Conservation (phyloP, 2,888 invertebrate species). For the Tromatobia lineatoria region DNA sequence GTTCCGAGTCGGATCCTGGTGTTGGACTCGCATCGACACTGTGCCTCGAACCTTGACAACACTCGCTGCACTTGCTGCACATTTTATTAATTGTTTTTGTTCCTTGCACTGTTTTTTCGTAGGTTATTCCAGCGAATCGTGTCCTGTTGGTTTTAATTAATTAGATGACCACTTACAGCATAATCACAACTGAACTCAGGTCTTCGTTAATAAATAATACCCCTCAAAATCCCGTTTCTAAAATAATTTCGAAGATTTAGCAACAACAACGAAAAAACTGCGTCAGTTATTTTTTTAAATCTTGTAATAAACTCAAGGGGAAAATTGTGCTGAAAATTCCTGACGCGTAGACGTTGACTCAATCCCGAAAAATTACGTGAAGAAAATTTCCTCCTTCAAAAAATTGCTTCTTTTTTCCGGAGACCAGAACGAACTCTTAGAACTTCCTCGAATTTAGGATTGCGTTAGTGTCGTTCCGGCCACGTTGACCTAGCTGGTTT, state of each 20-base stretch:
- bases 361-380: slow-evolving; percentile 1
- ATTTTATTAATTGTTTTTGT: slow-evolving; percentile 72
- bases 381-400: not conserved
- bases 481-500: slow-evolving; percentile 21
- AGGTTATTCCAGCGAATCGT: slow-evolving; percentile 23
- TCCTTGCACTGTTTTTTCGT: slow-evolving; percentile 3
- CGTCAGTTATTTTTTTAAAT: not conserved
- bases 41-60: slow-evolving; percentile 84
- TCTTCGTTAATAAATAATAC: slow-evolving; percentile 16
- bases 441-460: slow-evolving; percentile 37
- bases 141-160: slow-evolving; percentile 11
- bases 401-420: not conserved
- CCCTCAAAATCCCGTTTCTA: not conserved
- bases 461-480: slow-evolving; percentile 24
- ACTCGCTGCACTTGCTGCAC: slow-evolving; percentile 86
- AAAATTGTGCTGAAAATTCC: not conserved
- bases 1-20: slow-evolving; percentile 82
- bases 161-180: not conserved
- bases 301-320: not conserved
- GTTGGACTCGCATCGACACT: slow-evolving; percentile 82
- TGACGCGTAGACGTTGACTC: not conserved
- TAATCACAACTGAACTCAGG: not conserved
- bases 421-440: slow-evolving; percentile 4
- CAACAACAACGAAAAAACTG: not conserved
- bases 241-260: not conserved